Evolutionary conservation across 1,140 invertebrate species (phyloP).

Genomic region (Tribolium castaneum): DNA sequence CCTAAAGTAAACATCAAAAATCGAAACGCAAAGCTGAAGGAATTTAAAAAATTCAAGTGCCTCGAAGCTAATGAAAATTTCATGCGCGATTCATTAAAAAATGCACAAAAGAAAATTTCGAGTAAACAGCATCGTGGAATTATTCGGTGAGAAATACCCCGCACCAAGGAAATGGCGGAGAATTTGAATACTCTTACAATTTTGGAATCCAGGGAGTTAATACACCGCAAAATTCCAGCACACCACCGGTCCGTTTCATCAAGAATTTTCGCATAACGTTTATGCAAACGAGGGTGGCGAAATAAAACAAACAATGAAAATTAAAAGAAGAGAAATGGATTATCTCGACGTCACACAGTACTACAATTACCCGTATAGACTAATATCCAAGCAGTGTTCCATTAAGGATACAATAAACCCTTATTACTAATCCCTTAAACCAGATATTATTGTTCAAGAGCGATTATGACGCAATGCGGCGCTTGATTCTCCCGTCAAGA

Average conservation of each 20-base stretch:
- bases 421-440: conserved; percentile 10
- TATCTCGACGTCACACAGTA: background rate
- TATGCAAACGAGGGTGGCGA: conserved; percentile 6
- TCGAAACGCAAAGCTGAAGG: background rate
- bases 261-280: conserved; percentile 11
- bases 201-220: background rate
- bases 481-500: background rate
- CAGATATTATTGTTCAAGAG: conserved; percentile 3
- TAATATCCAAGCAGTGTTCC: background rate
- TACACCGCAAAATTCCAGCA: conserved; percentile 16
- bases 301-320: conserved; percentile 6
- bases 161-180: conserved; percentile 1
- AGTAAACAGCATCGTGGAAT: background rate
- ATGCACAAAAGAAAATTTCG: background rate
- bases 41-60: background rate
- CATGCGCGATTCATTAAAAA: background rate
- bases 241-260: conserved; percentile 8
- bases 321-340: background rate
- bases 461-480: background rate
- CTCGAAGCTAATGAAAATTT: background rate
- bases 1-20: background rate
- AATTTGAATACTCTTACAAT: conserved; percentile 12
- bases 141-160: background rate
- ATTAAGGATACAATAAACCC: conserved; percentile 6
- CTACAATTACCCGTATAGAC: conserved; percentile 5